Evolutionary conservation across 2,113 vertebrate species (phyloP), one percentile per base, ranked within the genome.

Genomic region (Ctenomys sociabilis): DNA sequence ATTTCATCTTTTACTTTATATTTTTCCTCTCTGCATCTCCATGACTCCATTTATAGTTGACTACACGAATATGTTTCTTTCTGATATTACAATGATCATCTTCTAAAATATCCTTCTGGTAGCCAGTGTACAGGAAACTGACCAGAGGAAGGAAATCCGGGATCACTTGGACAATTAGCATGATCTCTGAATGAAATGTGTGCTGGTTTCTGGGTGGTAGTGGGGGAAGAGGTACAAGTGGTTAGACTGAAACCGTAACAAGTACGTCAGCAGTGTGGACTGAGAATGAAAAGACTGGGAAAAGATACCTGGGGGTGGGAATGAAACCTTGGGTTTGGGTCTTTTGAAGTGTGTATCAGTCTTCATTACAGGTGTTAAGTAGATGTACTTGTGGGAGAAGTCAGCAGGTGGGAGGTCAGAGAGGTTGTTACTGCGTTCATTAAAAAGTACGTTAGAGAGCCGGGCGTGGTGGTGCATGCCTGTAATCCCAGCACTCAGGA

Each of bases 121-220:
- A 2, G 35, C 35, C 2, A 0, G 0, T 0, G 0, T 37, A 8
- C 82, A 57, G 61, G 70, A 5, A 64, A 45, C 16, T 40, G 14
- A 64, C 5, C 21, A 45, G 16, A 96, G 24, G 19, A 10, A 59
- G 2, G 9, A 57, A 40, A 68, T 37, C 11, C 35, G 13, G 35
- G 66, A 19, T n/a, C 37, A 12, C 30, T 21, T 52, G 16, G 52
- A 40, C 21, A 3, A 0, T 68, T 75, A 45, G 17, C 10, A 10
- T 28, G 3, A 4, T 85, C 32, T 32, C 1, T 40, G 37, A 5
- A 43, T 7, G 28, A 70, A 14, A 6, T 11, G 52, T 28, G 63
- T 11, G n/a, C 72, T 40, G 40, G 43, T 3, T 63, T 66, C 43
- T 13, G 12, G 35, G 49, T 37, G 49, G 52, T 32, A 3, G 49